phyloP scores from a whole-genome alignment of 2,113 vertebrate genomes.

The Nannospalax galili region DNA sequence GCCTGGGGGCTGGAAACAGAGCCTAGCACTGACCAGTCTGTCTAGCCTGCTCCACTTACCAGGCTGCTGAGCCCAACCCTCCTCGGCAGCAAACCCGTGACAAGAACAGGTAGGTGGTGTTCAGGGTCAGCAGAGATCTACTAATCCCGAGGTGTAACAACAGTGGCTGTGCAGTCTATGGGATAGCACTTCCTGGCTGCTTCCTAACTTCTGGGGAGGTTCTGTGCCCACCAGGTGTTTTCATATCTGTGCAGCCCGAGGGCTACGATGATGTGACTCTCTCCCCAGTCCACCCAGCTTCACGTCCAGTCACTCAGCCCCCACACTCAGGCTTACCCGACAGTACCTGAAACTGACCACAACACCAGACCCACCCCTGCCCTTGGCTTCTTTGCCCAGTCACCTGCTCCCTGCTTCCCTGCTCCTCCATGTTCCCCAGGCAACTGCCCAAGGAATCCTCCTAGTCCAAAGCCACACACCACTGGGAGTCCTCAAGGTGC shows the following conservation, averaged over 20 bases:
- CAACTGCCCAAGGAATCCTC: neutral
- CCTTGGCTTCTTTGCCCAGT: accelerated
- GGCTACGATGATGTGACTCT: neutral
- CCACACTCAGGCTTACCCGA: neutral
- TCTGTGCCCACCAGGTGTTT: neutral
- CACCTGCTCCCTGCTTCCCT: neutral
- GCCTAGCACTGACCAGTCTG: neutral
- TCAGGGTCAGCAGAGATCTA: no score
- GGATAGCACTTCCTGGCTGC: accelerated
- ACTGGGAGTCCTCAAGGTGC: accelerated
- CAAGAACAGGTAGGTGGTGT: accelerated
- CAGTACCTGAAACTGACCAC: neutral
- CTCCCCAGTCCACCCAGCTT: neutral
- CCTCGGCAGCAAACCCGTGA: neutral
- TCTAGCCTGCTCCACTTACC: accelerated
- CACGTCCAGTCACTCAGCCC: accelerated
- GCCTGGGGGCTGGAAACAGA: neutral
- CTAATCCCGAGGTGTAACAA: accelerated
- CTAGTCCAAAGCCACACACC: neutral
- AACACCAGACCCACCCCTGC: neutral
- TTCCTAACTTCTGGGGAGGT: neutral
- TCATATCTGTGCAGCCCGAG: neutral
- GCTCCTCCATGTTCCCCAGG: no score
- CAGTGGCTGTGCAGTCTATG: accelerated
- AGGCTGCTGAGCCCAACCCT: neutral